Base-by-base conservation (phyloP, 1,140 invertebrate species). In the Brachionus paranguensis region DNA sequence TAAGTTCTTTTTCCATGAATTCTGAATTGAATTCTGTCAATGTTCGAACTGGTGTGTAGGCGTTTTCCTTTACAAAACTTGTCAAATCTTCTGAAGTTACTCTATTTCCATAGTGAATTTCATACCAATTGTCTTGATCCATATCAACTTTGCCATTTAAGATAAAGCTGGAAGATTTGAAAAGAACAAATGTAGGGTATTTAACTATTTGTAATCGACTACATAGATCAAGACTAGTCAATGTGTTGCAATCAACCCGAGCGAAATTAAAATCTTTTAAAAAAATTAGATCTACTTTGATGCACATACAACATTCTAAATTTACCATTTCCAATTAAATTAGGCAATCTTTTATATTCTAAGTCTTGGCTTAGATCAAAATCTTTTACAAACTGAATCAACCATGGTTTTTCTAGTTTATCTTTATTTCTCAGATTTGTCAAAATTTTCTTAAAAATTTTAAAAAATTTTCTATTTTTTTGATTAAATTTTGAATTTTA, bases 111-210 rank as follows among this genome's bases (percentile, higher is more conserved):
- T 84, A 84, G 41, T 84, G 33, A 14, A 78, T 68, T 78, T 84
- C 68, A 65, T 74, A 84, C 47, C 60, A 65, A 84, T 76, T 74
- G 27, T 74, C 83, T 24, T 76, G 45, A 3, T 43, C 64, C 93
- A 88, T 93, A 92, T 87, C 93, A 91, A 50, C 93, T 88, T 88
- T 94, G 93, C 88, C 93, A 92, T 17, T 92, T 92, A 53, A 93
- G 93, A 76, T 76, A 50, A 29, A 76, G 11, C 72, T 50, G 41
- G 91, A 91, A 27, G 90, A 87, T 87, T 94, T 94, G 85, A 94
- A 91, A 14, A 94, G 89, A 37, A 92, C 91, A 90, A 93, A 93
- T 43, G 91, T 89, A 11, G 93, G 94, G 88, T 93, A 93, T 85
- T 92, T 92, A 64, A 86, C 85, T 65, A 90, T 85, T 85, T 91